Evolutionary conservation across 2,113 vertebrate genomes (phyloP).

Genomic region (Tachysurus fulvidraco): DNA sequence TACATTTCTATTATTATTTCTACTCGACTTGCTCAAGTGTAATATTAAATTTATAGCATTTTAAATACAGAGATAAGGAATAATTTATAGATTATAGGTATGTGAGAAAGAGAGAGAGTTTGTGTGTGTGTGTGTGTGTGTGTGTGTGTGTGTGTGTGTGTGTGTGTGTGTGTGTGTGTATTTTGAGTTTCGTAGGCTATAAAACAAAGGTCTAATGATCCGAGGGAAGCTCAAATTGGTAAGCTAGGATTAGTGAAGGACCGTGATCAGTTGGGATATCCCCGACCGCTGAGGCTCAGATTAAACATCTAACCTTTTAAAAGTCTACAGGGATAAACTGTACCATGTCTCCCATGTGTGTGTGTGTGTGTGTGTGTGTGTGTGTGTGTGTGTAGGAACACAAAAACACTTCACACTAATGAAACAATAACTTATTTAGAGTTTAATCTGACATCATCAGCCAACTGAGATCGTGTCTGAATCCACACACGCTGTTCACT

Average conservation of each 20-base stretch:
- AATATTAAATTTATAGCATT: not conserved
- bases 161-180: not conserved
- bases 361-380: not conserved
- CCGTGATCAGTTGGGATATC: not conserved
- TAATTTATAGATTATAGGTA: not conserved
- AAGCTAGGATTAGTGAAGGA: too few relatives aligned
- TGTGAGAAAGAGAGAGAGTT: not conserved
- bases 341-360: not conserved
- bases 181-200: too few relatives aligned
- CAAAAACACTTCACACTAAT: not conserved
- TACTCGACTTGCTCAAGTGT: not conserved
- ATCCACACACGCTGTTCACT: not conserved
- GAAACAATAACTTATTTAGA: not conserved
- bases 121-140: not conserved
- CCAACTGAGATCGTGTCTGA: not conserved
- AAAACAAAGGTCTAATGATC: not conserved
- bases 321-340: not conserved
- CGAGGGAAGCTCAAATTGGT: not conserved
- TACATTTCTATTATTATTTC: not conserved
- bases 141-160: not conserved
- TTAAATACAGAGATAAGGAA: not conserved
- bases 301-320: not conserved
- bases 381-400: not conserved
- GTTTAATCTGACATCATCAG: not conserved
- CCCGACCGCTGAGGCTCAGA: not conserved